Evolutionary conservation across 2,888 invertebrate genomes (phyloP), one percentile per base, ranked within the genome.

Genomic region (Romanomermis culicivorax): DNA sequence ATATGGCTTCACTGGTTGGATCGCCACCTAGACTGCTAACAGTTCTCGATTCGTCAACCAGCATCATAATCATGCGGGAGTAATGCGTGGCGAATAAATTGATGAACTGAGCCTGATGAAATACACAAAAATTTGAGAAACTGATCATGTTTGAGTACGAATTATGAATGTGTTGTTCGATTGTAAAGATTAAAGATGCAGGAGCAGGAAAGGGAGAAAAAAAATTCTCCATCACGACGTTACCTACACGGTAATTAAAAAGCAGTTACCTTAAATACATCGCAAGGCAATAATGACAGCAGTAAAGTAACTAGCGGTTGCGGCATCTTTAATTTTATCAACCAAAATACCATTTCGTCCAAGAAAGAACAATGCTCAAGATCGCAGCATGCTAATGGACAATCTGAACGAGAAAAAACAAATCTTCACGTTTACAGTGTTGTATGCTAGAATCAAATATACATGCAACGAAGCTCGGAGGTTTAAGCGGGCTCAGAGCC

Each of bases 271-370:
- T 93, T 93, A 69, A 91, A 93, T 65, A 83, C 81, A 60, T 84
- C 83, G 74, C 91, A 88, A 1, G 91, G 91, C 64, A 95, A 74
- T 82, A 95, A 84, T 69, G 89, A 88, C 54, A 95, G 77, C 58
- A 95, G 73, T 61, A 93, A 79, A 67, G 91, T 93, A 53, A 93
- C 91, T 55, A 95, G 78, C 69, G 87, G 88, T 73, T 93, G 89
- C 1, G 93, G 93, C 74, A 93, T 95, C 72, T 93, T 89, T 71
- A 84, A 88, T 69, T 85, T 85, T 58, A 93, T 87, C 25, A 87
- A 88, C 93, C 95, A 95, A 75, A 95, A 93, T 62, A 93, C 85
- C 61, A 95, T 78, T 74, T 95, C 95, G 70, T 93, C 91, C 24
- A 89, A 75, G 59, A 89, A 78, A 0, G 85, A 86, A 62, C 78